phyloP scores from a whole-genome alignment of 2,888 invertebrate genomes.

The Allolobophora icterica region DNA sequence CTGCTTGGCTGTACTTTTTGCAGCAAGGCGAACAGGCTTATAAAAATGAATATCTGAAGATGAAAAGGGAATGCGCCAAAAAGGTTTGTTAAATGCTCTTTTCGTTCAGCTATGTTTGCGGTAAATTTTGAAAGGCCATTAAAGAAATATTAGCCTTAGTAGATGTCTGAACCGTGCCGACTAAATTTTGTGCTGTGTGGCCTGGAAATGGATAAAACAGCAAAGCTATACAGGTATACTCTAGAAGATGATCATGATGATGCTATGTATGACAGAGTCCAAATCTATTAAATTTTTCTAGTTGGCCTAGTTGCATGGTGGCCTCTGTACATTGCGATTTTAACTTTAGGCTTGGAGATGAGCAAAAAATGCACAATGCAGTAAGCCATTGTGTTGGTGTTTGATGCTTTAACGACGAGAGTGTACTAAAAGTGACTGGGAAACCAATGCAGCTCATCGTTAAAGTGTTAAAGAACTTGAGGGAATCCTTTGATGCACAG shows the following conservation, averaged over 20 bases:
- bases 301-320: no score
- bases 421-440: no score
- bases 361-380: no score
- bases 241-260: not conserved
- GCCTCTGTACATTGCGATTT: no score
- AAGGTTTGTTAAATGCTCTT: not conserved
- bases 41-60: not conserved
- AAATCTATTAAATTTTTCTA: no score
- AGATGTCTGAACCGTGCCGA: not conserved
- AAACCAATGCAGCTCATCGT: no score
- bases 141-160: not conserved
- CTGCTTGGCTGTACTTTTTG: not conserved
- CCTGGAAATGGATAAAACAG: not conserved
- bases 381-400: no score
- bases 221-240: not conserved
- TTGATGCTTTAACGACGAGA: no score
- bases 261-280: not conserved
- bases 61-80: constrained; percentile 25
- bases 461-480: no score
- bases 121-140: not conserved
- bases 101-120: not conserved
- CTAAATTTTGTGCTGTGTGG: not conserved
- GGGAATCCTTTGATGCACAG: no score
- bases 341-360: no score
- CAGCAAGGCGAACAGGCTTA: not conserved